Evolutionary conservation across 2,113 vertebrate genomes (phyloP), one percentile per base, ranked within the genome.

Genomic region (Beaufortia kweichowensis): DNA sequence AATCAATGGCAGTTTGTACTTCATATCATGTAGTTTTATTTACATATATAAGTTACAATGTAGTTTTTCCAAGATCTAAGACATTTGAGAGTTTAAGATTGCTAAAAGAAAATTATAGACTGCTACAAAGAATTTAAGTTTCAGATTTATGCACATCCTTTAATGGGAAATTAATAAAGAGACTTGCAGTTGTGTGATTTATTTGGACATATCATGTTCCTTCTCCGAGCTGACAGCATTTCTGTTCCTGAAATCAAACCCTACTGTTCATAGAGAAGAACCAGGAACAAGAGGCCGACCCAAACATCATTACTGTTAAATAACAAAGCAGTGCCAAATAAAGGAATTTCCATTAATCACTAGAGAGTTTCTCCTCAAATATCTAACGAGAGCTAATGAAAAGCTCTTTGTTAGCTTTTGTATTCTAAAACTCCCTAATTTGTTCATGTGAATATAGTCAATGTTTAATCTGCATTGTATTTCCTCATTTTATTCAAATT

Each of bases 401-500:
- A 56, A 7, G 28, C 9, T 8, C 41, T 48, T 78, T 75, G 67
- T 63, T 69, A 14, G 70, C 61, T 50, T 62, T 53, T 21, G 31
- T 69, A 35, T 70, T 14, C 17, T 6, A 61, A n/a, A 33, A 61
- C 56, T 21, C 12, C 14, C 21, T 69, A 35, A 62, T 63, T 15
- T 70, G 31, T 41, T 9, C 6, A 15, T 14, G 28, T 4, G 43
- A 43, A 23, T 1, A 0, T 3, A 29, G 55, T 76, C 10, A 73
- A 82, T 85, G 73, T 79, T 66, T 84, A 86, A 87, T 77, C 61
- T 0, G 5, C 19, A 24, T 60, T 61, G 72, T 41, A 62, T 62
- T 90, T 89, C 88, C 86, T 89, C 65, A 77, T 85, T 2, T 41
- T 77, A 75, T 73, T 80, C 28, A 69, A 76, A 77, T n/a, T 57